Evolutionary conservation across 2,113 vertebrate genomes (phyloP).

Genomic region (Marcusenius ussheri): DNA sequence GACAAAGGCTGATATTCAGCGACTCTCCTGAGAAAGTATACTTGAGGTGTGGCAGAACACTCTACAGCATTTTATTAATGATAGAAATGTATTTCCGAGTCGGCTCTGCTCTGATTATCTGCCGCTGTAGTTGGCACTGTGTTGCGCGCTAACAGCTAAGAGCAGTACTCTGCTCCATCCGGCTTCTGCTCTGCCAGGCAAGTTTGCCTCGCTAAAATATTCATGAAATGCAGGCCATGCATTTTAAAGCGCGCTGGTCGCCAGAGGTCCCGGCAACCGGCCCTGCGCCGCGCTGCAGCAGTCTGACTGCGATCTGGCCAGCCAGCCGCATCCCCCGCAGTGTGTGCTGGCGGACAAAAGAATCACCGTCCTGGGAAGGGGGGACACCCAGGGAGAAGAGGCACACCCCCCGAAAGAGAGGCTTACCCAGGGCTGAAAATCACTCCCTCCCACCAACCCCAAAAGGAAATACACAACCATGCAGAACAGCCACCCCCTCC

Average conservation of each 20-base stretch:
- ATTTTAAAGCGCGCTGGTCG: constrained; percentile 18
- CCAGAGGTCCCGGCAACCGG: background rate
- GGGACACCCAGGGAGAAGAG: background rate
- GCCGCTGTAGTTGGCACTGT: background rate
- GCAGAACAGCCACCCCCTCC: background rate
- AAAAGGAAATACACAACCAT: background rate
- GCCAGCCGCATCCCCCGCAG: background rate
- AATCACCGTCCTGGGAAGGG: background rate
- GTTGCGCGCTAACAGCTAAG: background rate
- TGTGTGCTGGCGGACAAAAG: background rate
- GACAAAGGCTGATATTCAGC: background rate
- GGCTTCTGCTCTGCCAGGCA: background rate
- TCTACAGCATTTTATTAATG: background rate
- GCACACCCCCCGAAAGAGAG: no score
- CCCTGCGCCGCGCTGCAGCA: background rate
- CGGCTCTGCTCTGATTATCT: background rate
- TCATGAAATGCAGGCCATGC: constrained; percentile 17
- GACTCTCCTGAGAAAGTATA: background rate
- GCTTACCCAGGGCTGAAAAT: background rate
- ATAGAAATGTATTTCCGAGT: background rate
- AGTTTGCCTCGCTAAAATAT: constrained; percentile 23
- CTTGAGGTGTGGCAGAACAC: background rate
- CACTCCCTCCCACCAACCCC: background rate
- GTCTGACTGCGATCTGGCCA: background rate
- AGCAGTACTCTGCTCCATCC: background rate